Evolutionary conservation across 2,113 vertebrate genomes (phyloP).

Genomic region (Gavialis gangeticus): DNA sequence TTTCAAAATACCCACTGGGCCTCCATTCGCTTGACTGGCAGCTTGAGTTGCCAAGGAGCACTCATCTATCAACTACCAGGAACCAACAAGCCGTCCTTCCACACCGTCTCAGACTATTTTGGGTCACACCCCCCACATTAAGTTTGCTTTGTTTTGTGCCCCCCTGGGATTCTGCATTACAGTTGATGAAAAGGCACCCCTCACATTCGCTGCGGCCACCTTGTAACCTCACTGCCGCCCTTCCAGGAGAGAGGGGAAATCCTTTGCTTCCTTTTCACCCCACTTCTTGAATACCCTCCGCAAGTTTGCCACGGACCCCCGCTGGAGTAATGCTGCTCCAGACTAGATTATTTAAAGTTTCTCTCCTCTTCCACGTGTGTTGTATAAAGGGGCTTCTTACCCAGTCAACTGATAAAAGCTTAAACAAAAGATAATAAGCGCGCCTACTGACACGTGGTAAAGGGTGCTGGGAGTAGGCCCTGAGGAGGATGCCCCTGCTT

Average conservation of each 20-base stretch:
- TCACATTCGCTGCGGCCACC: too few species aligned
- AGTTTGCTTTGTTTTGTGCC: too few species aligned
- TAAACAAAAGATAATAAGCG: background rate
- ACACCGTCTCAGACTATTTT: too few species aligned
- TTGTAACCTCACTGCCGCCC: too few species aligned
- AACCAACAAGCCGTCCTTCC: background rate
- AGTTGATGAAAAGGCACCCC: too few species aligned
- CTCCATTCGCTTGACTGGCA: background rate
- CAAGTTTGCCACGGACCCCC: too few species aligned
- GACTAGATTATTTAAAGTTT: background rate
- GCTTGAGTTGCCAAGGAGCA: background rate
- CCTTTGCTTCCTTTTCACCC: too few species aligned
- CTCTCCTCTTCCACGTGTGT: background rate
- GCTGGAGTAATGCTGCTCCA: too few species aligned
- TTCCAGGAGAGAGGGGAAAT: too few species aligned
- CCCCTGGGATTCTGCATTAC: too few species aligned
- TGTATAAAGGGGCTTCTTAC: background rate
- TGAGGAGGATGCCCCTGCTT: background rate
- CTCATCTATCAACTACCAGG: background rate
- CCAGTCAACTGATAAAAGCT: background rate
- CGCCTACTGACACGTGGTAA: background rate
- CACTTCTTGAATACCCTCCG: too few species aligned
- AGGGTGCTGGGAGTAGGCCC: background rate
- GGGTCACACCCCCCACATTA: too few species aligned
- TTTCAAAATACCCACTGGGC: background rate